These are phyloP conservation scores for Phalacrocorax brasilianus DNA, from an alignment of 2,113 vertebrate species.

Conservation along the genomic window DNA sequence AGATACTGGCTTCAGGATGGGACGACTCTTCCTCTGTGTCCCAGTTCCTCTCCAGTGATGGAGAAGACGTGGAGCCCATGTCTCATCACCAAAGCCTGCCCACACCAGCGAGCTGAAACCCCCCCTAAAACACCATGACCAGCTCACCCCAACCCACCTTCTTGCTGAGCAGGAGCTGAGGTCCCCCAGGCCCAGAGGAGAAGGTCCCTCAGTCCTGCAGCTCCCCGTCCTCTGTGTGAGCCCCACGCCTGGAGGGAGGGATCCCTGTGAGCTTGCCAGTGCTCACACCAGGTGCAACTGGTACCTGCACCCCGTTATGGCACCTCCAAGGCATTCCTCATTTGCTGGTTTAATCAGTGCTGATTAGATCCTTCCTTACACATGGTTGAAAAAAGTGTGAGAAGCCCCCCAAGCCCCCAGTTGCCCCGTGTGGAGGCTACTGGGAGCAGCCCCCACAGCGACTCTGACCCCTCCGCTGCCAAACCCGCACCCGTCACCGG, in stretches of 20 bases:
- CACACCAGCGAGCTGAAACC: neutral
- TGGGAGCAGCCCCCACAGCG: neutral
- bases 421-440: fast-evolving
- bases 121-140: neutral
- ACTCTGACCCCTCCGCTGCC: neutral
- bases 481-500: fast-evolving
- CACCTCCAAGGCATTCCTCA: neutral
- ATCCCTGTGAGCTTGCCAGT: neutral
- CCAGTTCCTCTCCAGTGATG: neutral
- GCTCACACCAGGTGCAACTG: neutral
- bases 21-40: fast-evolving
- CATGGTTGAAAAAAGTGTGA: fast-evolving
- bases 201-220: neutral
- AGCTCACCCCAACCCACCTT: too few species aligned
- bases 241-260: fast-evolving
- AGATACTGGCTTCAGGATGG: too few species aligned
- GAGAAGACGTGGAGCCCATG: fast-evolving
- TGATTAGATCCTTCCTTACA: neutral
- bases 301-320: neutral
- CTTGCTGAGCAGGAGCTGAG: neutral
- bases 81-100: neutral
- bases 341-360: neutral
- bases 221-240: neutral
- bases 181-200: fast-evolving
- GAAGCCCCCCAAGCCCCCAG: neutral